Evolutionary conservation across 53 echinoderm and acorn worm species (phyloP), one percentile per base, ranked within the genome.

Genomic region (Actinopyga echinites): DNA sequence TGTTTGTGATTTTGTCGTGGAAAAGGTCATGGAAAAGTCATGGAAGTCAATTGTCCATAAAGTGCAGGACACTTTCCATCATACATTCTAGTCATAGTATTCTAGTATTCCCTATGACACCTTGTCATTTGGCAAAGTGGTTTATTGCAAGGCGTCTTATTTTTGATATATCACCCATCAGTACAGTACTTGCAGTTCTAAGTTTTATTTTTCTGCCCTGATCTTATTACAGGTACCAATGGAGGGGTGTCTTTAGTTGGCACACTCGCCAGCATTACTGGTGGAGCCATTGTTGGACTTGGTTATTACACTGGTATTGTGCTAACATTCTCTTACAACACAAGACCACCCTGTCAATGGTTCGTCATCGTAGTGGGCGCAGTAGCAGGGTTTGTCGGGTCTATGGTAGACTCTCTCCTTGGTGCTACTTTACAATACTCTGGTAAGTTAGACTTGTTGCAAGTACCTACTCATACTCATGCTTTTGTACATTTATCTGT

Each of bases 341-440:
- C 84, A 28, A 85, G 85, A 17, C 90, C 94, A 0, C 57, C 57
- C 4, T 57, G 23, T 57, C 99, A 97, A 84, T 97, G 99, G 99
- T 95, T 95, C 32, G 94, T 97, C 29, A 79, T 97, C 28, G 44
- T 97, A 30, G 92, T 87, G 65, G 94, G 86, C 0, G 92, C 92
- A 4, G 9, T 97, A 29, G 99, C 92, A 52, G 99, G 99, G 10
- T 81, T 97, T 21, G 12, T 97, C 8, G 99, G 99, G 8, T 94
- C 94, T 5, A 73, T 94, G 13, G 84, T 92, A 22, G 99, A 97
- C 64, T 97, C 99, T 24, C 71, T 97, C 2, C 88, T 97, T 35
- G 99, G 99, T 25, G 94, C 99, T 0, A 87, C 89, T 30, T 84
- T 97, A 44, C 99, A 97, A 65, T 97, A 92, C 65, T 97, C 99